phyloP scores from a whole-genome alignment of 2,888 invertebrate species.

The Erebia epiphron region DNA sequence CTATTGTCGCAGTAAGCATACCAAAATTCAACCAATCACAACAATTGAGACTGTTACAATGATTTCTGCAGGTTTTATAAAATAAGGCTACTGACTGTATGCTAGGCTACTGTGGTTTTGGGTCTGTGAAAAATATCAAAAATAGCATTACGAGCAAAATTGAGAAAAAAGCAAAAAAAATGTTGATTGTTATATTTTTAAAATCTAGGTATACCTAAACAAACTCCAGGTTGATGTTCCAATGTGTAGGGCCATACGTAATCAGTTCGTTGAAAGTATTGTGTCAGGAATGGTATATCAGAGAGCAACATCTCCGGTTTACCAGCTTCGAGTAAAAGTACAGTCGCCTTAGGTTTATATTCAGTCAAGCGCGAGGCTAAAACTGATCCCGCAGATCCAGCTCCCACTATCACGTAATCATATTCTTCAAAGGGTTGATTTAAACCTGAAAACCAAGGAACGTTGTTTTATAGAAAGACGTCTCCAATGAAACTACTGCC shows the following conservation, averaged over 20 bases:
- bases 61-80: no score
- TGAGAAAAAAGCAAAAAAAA: no score
- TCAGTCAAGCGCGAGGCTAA: constrained; percentile 88
- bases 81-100: no score
- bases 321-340: constrained; percentile 86
- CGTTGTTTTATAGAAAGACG: not conserved
- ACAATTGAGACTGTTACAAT: no score
- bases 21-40: no score
- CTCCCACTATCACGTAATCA: constrained; percentile 87
- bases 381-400: constrained; percentile 87
- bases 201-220: constrained; percentile 61
- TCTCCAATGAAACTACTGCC: not conserved
- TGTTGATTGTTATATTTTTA: no score
- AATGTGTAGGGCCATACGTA: constrained; percentile 86
- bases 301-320: constrained; percentile 76
- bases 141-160: no score
- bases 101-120: no score
- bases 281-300: constrained; percentile 83
- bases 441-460: constrained; percentile 25
- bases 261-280: constrained; percentile 82
- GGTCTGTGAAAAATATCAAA: no score
- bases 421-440: constrained; percentile 70
- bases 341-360: constrained; percentile 75
- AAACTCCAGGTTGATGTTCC: constrained; percentile 83
- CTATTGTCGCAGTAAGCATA: no score